Conservation (phyloP, 2,888 invertebrate species). For the Cabera pusaria region DNA sequence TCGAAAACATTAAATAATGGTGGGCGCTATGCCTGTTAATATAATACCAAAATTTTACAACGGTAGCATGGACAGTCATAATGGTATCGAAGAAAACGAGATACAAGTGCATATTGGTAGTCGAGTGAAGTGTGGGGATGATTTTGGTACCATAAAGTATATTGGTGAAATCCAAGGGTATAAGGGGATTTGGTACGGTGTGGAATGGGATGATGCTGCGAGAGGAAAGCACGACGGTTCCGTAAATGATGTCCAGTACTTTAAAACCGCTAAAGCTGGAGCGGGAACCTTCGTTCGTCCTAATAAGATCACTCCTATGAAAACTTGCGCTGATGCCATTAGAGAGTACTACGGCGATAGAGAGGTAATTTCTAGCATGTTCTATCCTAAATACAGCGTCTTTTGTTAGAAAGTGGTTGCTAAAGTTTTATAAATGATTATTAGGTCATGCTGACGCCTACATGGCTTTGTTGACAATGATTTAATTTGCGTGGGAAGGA, state of each 20-base stretch:
- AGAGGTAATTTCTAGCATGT: slow-evolving; percentile 52
- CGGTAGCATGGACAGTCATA: slow-evolving; percentile 74
- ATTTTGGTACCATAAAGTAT: slow-evolving; percentile 86
- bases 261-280: slow-evolving; percentile 88
- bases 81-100: slow-evolving; percentile 73
- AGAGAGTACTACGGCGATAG: slow-evolving; percentile 71
- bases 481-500: slow-evolving; percentile 7
- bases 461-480: slow-evolving; percentile 8
- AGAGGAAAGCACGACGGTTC: slow-evolving; percentile 97
- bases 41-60: slow-evolving; percentile 80
- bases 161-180: slow-evolving; percentile 89
- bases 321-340: slow-evolving; percentile 89
- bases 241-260: slow-evolving; percentile 92
- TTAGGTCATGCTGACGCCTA: slow-evolving; percentile 43
- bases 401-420: slow-evolving; percentile 8
- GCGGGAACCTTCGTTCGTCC: slow-evolving; percentile 95
- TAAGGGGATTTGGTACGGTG: slow-evolving; percentile 92
- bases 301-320: slow-evolving; percentile 89
- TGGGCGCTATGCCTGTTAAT: slow-evolving; percentile 82
- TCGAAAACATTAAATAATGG: slow-evolving; percentile 76
- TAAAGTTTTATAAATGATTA: slow-evolving; percentile 1
- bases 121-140: slow-evolving; percentile 67
- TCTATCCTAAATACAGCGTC: slow-evolving; percentile 1
- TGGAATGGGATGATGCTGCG: slow-evolving; percentile 97
- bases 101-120: slow-evolving; percentile 75